phyloP scores from a whole-genome alignment of 2,888 invertebrate genomes.

The Acanthosepion lycidas region DNA sequence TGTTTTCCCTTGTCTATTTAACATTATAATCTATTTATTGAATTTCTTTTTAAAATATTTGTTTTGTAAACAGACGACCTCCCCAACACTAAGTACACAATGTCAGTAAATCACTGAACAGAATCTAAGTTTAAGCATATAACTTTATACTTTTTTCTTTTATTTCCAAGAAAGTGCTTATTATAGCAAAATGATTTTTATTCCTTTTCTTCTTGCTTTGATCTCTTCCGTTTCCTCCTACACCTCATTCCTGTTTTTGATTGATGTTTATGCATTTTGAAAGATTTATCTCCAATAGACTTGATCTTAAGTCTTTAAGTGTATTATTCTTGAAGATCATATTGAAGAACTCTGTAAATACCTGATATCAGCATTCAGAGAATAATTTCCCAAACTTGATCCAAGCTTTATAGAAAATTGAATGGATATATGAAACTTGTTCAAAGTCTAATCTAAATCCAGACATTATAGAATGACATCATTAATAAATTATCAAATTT shows the following conservation, averaged over 20 bases:
- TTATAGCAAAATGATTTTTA: background rate
- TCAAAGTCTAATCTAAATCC: too few relatives aligned
- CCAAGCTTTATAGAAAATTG: too few relatives aligned
- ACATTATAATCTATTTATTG: background rate
- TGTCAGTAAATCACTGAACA: background rate
- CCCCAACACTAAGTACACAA: background rate
- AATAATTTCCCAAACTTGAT: too few relatives aligned
- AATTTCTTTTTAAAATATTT: background rate
- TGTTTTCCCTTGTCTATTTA: background rate
- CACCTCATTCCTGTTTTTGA: background rate
- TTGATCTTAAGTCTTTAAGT: background rate
- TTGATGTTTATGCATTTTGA: conserved; percentile 11
- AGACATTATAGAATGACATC: too few relatives aligned
- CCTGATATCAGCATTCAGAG: too few relatives aligned
- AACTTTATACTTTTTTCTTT: background rate
- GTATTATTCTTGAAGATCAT: background rate
- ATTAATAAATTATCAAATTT: too few relatives aligned
- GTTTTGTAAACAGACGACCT: background rate
- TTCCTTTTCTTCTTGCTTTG: background rate
- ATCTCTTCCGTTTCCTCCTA: background rate
- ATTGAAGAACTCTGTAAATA: background rate
- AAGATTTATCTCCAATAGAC: background rate
- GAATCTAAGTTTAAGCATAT: background rate
- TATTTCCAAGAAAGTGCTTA: background rate
- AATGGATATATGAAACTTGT: too few relatives aligned